phyloP scores from a whole-genome alignment of 2,113 vertebrate genomes.

The Synodontis membranacea region DNA sequence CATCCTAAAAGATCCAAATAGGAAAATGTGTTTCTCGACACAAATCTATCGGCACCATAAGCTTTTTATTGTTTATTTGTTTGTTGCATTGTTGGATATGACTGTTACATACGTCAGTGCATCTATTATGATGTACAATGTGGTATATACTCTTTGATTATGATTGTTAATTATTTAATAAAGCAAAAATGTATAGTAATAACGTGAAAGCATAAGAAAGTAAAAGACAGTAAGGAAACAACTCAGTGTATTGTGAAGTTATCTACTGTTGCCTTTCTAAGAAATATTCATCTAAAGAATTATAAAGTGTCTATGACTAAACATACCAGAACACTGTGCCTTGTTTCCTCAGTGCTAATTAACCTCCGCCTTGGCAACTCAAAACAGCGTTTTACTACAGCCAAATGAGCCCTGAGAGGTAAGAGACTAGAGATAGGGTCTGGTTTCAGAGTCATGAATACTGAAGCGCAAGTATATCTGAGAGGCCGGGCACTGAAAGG shows the following conservation, averaged over 20 bases:
- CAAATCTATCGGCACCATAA: not conserved
- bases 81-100: not conserved
- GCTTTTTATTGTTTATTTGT: too few species aligned
- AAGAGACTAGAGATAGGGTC: not conserved
- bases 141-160: too few species aligned
- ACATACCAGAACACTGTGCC: not conserved
- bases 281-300: not conserved
- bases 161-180: too few species aligned
- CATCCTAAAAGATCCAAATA: not conserved
- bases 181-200: too few species aligned
- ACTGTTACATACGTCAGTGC: not conserved
- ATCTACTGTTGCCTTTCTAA: too few species aligned
- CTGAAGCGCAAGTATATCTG: not conserved
- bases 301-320: not conserved
- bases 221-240: too few species aligned
- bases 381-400: constrained; percentile 14
- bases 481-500: constrained; percentile 31
- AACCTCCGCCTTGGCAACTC: not conserved
- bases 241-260: too few species aligned
- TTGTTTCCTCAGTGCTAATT: constrained; percentile 4
- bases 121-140: not conserved
- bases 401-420: constrained; percentile 1
- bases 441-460: constrained; percentile 27
- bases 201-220: too few species aligned
- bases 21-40: not conserved